Base-by-base conservation (phyloP, 2,797 vertebrate genomes). In the Pyrocephalus nanus region DNA sequence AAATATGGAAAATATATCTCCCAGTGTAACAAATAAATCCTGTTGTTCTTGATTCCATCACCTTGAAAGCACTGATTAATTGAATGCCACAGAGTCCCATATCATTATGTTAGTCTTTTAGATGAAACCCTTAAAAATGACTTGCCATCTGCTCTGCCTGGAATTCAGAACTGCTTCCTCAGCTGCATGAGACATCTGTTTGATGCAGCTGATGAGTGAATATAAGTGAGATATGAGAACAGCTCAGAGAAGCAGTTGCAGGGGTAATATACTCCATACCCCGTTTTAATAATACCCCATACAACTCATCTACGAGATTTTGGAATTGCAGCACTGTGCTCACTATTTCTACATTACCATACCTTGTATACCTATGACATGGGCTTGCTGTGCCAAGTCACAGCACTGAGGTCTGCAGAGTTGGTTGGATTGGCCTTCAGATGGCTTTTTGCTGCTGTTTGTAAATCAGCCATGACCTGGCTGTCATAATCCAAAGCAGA, bases 101-200 rank as follows among this genome's bases (percentile, higher is more conserved):
- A 14, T 67, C 48, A 30, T 57, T 54, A n/a, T 12, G 15, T 34
- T 85, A 30, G 20, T 54, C 69, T 94, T 82, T 65, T 10, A 80
- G 53, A 42, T 23, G 38, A 90, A 83, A 73, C 70, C 70, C 57
- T 76, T 84, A 86, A 75, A 88, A 60, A 17, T 78, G 64, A 57
- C 40, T 91, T 71, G 48, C 61, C 30, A 36, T 81, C 51, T 92
- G 73, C 58, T 90, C 60, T 61, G 58, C 62, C 58, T 90, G 60
- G 82, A 95, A 84, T 58, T 86, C 43, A 58, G 66, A 92, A 76
- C 55, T 50, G 73, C 79, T 54, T 75, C 75, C 89, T 96, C 88
- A 94, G 70, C 82, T 93, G 76, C 51, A 30, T 9, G 32, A 90
- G 69, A 66, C 69, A 58, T 69, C 78, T 93, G 78, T 54, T 75